Conservation (phyloP, 2,888 invertebrate genomes). For the Phyllotreta cruciferae region DNA sequence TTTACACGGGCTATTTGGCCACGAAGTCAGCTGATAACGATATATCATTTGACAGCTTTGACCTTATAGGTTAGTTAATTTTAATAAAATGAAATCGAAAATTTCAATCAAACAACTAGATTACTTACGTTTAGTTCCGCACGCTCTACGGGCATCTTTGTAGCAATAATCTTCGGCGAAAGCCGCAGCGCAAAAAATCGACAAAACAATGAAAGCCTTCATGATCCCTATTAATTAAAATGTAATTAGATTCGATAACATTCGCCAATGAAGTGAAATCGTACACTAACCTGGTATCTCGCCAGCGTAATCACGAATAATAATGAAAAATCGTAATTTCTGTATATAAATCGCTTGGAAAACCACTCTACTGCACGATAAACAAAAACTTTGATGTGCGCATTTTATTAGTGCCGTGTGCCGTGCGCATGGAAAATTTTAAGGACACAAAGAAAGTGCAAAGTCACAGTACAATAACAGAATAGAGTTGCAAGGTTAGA, state of each 20-base stretch:
- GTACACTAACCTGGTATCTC: conserved; percentile 58
- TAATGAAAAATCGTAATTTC: conserved; percentile 29
- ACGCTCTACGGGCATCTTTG: conserved; percentile 65
- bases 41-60: background rate
- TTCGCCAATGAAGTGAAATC: background rate
- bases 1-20: too few species aligned
- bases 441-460: conserved; percentile 43
- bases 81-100: background rate
- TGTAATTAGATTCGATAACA: conserved; percentile 30
- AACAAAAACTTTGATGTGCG: conserved; percentile 37
- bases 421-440: conserved; percentile 34
- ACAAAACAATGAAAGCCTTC: conserved; percentile 65
- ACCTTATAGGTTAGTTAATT: conserved; percentile 1
- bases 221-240: conserved; percentile 62
- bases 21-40: background rate
- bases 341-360: conserved; percentile 22
- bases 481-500: too few species aligned
- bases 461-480: conserved; percentile 32
- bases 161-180: conserved; percentile 67
- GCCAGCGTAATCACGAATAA: conserved; percentile 61
- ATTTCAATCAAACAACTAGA: conserved; percentile 7
- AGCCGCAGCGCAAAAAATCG: conserved; percentile 58
- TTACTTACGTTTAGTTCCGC: conserved; percentile 56
- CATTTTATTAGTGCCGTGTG: conserved; percentile 31
- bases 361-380: conserved; percentile 29